These are phyloP conservation scores for Prinia subflava DNA, from an alignment of 2,113 vertebrate species.

Conservation along the genomic window DNA sequence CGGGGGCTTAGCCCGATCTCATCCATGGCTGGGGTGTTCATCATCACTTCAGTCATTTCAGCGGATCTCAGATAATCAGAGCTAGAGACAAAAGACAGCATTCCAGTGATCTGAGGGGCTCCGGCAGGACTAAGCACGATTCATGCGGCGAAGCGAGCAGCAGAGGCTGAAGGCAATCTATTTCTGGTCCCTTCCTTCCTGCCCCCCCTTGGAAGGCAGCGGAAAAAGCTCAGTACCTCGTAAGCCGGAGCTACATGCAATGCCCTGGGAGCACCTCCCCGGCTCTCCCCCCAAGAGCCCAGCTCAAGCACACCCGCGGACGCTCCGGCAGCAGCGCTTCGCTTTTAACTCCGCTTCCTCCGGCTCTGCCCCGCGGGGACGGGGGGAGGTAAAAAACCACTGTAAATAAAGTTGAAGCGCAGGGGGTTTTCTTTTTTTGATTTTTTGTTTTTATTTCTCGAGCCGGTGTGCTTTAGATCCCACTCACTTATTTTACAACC, in stretches of 20 bases:
- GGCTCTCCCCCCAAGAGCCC: background rate
- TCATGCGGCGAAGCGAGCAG: background rate
- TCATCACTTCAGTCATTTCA: conserved; percentile 97
- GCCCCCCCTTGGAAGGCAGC: background rate
- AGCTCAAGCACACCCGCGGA: background rate
- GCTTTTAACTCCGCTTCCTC: background rate
- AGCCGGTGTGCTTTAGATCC: background rate
- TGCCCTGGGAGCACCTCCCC: background rate
- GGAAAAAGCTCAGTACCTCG: background rate
- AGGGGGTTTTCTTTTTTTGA: rapidly evolving
- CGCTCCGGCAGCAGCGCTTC: background rate
- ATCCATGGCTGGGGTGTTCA: conserved; percentile 89
- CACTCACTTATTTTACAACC: background rate
- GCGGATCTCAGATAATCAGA: conserved; percentile 85
- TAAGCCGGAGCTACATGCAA: background rate
- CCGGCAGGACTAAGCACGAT: background rate
- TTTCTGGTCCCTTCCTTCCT: conserved; percentile 5
- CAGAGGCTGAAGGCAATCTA: background rate
- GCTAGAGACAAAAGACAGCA: conserved; percentile 70
- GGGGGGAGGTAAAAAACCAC: background rate
- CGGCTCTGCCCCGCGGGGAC: background rate
- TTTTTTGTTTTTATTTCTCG: rapidly evolving
- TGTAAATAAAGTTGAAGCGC: background rate
- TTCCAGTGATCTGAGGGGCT: background rate
- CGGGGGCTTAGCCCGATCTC: conserved; percentile 90